phyloP scores from a whole-genome alignment of 2,888 invertebrate genomes.

The Aricia artaxerxes region DNA sequence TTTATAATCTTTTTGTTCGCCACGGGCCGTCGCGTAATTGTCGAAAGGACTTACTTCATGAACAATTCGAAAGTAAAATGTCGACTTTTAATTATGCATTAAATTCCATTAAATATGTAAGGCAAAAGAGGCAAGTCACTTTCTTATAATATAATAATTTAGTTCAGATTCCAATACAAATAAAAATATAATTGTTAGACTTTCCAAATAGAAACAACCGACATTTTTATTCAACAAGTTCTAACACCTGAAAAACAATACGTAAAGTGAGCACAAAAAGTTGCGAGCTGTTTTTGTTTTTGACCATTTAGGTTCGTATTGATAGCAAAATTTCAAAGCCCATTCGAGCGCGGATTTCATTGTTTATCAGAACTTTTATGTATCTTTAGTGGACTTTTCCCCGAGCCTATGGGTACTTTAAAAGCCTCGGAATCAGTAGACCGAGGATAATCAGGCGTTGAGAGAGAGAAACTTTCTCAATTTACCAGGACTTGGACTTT shows the following conservation, averaged over 20 bases:
- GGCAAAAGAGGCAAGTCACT: not conserved
- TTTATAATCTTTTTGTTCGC: conserved; percentile 4
- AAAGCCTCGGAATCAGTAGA: conserved; percentile 32
- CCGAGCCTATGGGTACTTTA: conserved; percentile 32
- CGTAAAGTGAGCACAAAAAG: not conserved
- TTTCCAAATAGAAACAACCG: not conserved
- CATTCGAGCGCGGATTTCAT: conserved; percentile 20
- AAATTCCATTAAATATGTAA: not conserved
- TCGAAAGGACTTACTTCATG: not conserved
- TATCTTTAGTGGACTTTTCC: conserved; percentile 36
- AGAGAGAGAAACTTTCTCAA: conserved; percentile 40
- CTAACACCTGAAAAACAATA: conserved; percentile 3
- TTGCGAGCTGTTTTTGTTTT: not conserved
- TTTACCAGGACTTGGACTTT: conserved; percentile 39
- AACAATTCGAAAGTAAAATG: not conserved
- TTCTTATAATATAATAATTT: not conserved
- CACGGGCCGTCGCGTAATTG: not conserved
- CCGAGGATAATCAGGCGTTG: conserved; percentile 30
- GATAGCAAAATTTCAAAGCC: conserved; percentile 13
- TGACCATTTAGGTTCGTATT: not conserved
- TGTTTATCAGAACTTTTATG: conserved; percentile 35
- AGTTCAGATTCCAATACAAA: not conserved
- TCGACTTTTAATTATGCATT: not conserved
- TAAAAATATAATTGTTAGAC: not conserved
- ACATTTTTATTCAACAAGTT: not conserved